Evolutionary conservation across 2,113 vertebrate genomes (phyloP), one percentile per base, ranked within the genome.

Genomic region (Chaetorhynchus papuensis): DNA sequence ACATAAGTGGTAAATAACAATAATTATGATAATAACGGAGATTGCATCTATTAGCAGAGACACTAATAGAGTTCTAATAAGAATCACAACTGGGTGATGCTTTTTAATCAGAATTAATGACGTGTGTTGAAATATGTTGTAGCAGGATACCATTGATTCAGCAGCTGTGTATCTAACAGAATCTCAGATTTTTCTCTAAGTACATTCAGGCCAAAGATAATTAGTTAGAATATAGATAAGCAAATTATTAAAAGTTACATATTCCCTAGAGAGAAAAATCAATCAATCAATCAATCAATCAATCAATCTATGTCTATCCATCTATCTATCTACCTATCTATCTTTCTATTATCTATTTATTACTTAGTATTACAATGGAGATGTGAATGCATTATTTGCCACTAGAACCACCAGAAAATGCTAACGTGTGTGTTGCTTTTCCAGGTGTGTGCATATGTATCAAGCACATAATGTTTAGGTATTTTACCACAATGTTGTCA

Each of bases 51-150:
- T 95, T 94, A 97, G 83, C 68, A 92, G 76, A 92, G 85, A 86
- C 71, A 53, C 76, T 93, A 94, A 93, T 89, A 92, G 90, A 89
- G 60, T 77, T 93, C 90, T 94, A 95, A 92, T 90, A 95, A 93
- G 90, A 95, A 93, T 96, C 95, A 94, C 76, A 89, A 93, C 80
- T 93, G 83, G 72, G 81, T 95, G 96, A 90, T 89, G 69, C 61
- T 81, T 95, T 92, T 89, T 89, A 96, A 93, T 95, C 93, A 94
- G 80, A 93, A 93, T 82, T 94, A 96, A 95, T 97, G 83, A 64
- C 0, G 3, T 88, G 77, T 89, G 31, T 92, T 95, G 65, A 92
- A 92, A 90, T 92, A 60, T 9, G 26, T 83, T 93, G 47, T 68
- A 89, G 57, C 49, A 83, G 53, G 65, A 81, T 90, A 72, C 26